Percentiles rank a stretch among this genome's conserved stretches.
phyloP scores from a whole-genome alignment of 1,140 invertebrate species.

The Acarapis woodi region DNA sequence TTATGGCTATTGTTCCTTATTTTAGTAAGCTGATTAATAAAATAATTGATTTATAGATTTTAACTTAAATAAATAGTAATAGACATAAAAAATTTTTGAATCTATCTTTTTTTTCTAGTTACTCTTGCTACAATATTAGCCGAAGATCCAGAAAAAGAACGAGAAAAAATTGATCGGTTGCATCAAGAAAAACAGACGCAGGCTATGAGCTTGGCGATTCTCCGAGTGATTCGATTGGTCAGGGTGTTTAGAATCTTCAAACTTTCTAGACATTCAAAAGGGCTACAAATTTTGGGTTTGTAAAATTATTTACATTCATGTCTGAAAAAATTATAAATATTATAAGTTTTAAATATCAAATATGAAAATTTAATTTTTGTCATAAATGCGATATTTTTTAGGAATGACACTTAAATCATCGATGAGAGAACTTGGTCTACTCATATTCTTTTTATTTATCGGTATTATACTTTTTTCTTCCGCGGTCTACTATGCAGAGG shows the following conservation, averaged over 20 bases:
- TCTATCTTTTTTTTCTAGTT: no score
- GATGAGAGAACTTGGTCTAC: constrained; percentile 92
- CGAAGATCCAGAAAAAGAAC: constrained; percentile 34
- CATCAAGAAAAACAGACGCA: constrained; percentile 3
- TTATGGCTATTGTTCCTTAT: constrained; percentile 97
- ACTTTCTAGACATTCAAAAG: constrained; percentile 85
- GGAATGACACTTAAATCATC: constrained; percentile 96
- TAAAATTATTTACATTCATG: no score
- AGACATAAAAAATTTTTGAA: no score
- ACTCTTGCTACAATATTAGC: constrained; percentile 91
- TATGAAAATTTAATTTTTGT: no score
- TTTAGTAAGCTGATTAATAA: constrained; percentile 35
- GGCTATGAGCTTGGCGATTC: constrained; percentile 87
- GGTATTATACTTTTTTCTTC: constrained; percentile 93
- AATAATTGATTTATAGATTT: not conserved
- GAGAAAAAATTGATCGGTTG: not conserved
- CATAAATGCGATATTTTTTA: no score
- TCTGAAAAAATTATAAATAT: no score
- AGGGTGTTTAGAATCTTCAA: constrained; percentile 98
- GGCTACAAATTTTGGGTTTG: constrained; percentile 79
- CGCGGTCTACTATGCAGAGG: constrained; percentile 94
- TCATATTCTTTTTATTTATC: constrained; percentile 99
- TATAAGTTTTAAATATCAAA: no score
- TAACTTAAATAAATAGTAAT: not conserved
- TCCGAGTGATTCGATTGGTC: constrained; percentile 84